Base-by-base conservation (phyloP, 1,140 invertebrate genomes). In the Dreissena polymorpha region DNA sequence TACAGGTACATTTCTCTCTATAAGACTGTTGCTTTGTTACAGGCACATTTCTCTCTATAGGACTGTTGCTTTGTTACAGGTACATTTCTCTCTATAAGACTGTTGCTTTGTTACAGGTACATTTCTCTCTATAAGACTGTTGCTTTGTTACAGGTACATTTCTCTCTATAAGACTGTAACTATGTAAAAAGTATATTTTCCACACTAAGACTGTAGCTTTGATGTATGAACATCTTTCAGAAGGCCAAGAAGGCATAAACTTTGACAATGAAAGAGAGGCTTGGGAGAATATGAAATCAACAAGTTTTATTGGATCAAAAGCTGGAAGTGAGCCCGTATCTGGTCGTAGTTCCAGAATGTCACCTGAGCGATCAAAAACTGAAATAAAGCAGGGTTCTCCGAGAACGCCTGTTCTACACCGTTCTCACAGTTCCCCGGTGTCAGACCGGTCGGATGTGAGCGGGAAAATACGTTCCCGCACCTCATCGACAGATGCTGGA, bases 291-390 rank as follows among this genome's bases (percentile, higher is more conserved):
- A 51, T 83, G n/a, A 75, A 67, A 64, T 72, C 63, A 14, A 53
- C 72, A 55, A 83, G 55, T 51, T 80, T 80, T 72, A 8, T 80
- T 12, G 78, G 78, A 23, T 2, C 29, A 21, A n/a, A 16, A 16
- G 18, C 29, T 78, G 65, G 18, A n/a, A 29, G 49, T 14, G 51
- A 71, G 5, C n/a, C 55, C 50, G 13, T 29, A 14, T 60, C 51
- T 2, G 27, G 49, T 53, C 27, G 23, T 7, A n/a, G n/a, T 14
- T 50, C 39, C 12, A 55, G 18, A 18, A 21, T 70, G 51, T 78
- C 76, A 1, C 78, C 78, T 10, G 79, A 82, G 29, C 63, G 79
- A 50, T 82, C 79, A 18, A 82, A 82, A 25, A 73, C 79, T 5
- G 79, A 73, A 23, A 12, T 82, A 23, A 73, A 51, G 2, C 53